These are phyloP conservation scores for Aselliscus stoliczkanus DNA, from an alignment of 2,797 vertebrate species.

Conservation along the genomic window DNA sequence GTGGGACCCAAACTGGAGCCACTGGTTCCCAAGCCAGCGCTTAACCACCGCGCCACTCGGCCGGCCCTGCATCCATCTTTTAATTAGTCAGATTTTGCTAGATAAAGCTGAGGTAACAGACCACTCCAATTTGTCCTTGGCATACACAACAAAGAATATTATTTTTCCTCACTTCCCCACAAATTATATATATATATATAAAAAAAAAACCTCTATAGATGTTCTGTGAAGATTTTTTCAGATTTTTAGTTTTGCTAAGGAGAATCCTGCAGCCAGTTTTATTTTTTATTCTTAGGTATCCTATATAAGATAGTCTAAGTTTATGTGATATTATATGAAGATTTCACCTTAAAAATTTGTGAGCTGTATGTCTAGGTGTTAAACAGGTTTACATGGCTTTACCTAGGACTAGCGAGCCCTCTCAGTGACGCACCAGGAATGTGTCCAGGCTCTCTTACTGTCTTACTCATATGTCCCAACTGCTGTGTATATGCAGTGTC, in stretches of 20 bases:
- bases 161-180: background rate
- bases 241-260: background rate
- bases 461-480: too few species aligned
- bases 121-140: background rate
- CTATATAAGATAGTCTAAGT: background rate
- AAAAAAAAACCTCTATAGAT: background rate
- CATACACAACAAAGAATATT: background rate
- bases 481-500: too few species aligned
- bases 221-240: background rate
- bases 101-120: background rate
- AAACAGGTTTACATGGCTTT: too few species aligned
- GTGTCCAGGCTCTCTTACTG: too few species aligned
- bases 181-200: too few species aligned
- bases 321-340: background rate
- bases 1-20: too few species aligned
- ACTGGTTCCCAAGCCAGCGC: too few species aligned
- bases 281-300: background rate
- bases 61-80: background rate
- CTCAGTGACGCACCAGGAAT: too few species aligned
- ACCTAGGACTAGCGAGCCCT: background rate
- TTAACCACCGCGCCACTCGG: too few species aligned
- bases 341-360: background rate
- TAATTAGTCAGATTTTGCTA: background rate
- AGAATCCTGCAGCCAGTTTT: background rate
- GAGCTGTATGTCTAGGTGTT: background rate